These are phyloP conservation scores for Andrena hattorfiana DNA, from an alignment of 2,888 invertebrate species.

Conservation along the genomic window DNA sequence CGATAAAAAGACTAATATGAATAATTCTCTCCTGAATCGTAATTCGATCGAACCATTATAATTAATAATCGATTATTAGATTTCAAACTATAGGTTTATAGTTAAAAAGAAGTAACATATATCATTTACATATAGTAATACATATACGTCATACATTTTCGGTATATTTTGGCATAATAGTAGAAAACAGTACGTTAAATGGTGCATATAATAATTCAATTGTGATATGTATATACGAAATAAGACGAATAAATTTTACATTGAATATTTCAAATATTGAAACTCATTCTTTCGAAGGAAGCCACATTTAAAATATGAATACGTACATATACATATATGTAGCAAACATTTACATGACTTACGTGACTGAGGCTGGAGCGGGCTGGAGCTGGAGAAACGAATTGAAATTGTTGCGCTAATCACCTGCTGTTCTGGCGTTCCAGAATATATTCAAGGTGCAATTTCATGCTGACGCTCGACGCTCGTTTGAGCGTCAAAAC, in stretches of 20 bases:
- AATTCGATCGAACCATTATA: background rate
- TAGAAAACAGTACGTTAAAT: background rate
- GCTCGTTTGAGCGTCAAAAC: too few species aligned
- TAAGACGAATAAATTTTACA: constrained; percentile 19
- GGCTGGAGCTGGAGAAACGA: too few species aligned
- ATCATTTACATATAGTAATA: background rate
- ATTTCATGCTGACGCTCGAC: too few species aligned
- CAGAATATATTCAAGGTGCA: too few species aligned
- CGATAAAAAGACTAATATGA: background rate
- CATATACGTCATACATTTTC: background rate
- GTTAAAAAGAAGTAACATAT: background rate
- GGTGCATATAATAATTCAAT: constrained; percentile 3
- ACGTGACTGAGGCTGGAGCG: too few species aligned
- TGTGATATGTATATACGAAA: constrained; percentile 32
- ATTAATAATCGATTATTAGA: background rate
- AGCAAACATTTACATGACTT: background rate
- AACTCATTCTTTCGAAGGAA: background rate
- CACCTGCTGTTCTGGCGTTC: too few species aligned
- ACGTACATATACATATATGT: background rate
- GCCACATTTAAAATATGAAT: background rate
- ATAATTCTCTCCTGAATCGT: background rate
- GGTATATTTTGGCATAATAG: background rate
- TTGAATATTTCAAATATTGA: background rate
- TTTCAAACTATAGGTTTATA: background rate
- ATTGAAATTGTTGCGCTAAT: too few species aligned